These are phyloP conservation scores for Aratinga solstitialis DNA, from an alignment of 2,797 vertebrate genomes.

Conservation along the genomic window DNA sequence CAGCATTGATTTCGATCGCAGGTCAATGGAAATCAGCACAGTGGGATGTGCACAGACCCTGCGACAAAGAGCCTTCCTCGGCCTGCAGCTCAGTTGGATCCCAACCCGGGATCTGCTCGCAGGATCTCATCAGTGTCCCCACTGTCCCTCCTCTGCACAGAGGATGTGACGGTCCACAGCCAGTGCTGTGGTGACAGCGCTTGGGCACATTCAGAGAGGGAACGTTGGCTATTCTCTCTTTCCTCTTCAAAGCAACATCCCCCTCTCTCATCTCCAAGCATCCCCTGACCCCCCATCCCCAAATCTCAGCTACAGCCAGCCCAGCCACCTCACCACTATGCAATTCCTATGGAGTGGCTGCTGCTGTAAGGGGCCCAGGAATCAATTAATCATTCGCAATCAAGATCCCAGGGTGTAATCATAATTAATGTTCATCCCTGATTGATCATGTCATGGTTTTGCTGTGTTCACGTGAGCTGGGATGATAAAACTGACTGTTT, in stretches of 20 bases:
- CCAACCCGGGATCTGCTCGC: accelerated
- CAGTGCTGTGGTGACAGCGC: accelerated
- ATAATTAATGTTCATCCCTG: slow-evolving; percentile 71
- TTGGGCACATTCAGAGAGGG: accelerated
- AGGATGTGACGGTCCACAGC: accelerated
- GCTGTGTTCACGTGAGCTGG: neutral
- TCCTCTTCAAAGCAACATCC: neutral
- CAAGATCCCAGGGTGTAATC: slow-evolving; percentile 67
- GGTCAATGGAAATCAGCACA: slow-evolving; percentile 20
- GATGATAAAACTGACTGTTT: neutral
- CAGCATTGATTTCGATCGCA: neutral
- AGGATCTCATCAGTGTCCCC: neutral
- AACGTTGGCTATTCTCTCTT: neutral
- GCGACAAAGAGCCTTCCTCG: neutral
- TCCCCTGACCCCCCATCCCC: neutral
- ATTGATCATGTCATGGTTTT: slow-evolving; percentile 52
- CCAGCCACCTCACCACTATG: neutral
- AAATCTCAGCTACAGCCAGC: neutral
- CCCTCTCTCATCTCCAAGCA: neutral
- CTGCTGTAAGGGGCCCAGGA: slow-evolving; percentile 1
- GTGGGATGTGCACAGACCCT: neutral
- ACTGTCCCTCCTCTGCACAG: neutral
- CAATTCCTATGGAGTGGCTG: neutral
- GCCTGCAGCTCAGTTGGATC: neutral
- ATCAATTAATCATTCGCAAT: slow-evolving; percentile 66